Percentiles rank a stretch among this genome's conserved stretches.
Conservation (phyloP, 2,797 vertebrate genomes). For the Epinephelus awoara region DNA sequence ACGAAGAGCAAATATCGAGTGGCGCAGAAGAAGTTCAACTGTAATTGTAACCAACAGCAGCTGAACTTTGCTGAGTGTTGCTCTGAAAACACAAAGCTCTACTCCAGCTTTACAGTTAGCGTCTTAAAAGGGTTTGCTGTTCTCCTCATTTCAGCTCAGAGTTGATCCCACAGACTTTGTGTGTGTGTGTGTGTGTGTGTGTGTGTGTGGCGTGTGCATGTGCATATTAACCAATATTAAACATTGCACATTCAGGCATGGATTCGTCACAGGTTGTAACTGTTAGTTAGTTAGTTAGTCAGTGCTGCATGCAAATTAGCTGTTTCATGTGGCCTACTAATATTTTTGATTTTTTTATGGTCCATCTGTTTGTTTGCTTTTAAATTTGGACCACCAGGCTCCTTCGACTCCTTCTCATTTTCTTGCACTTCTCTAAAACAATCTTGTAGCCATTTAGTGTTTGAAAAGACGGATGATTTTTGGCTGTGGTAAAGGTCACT, state of each 20-base stretch:
- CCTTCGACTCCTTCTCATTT: not conserved
- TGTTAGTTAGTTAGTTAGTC: not conserved
- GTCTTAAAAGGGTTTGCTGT: constrained; percentile 5
- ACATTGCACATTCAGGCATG: constrained; percentile 8
- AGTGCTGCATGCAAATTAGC: constrained; percentile 9
- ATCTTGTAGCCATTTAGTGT: not conserved
- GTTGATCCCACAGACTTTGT: constrained; percentile 12
- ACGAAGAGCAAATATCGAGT: constrained; percentile 14
- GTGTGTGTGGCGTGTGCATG: constrained; percentile 6
- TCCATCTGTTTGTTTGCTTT: too few relatives aligned
- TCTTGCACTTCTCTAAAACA: not conserved
- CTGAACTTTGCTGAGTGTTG: constrained; percentile 27
- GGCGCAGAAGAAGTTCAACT: constrained; percentile 17
- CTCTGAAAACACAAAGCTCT: constrained; percentile 28
- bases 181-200: constrained; percentile 15
- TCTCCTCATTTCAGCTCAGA: constrained; percentile 24
- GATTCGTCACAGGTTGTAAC: constrained; percentile 10
- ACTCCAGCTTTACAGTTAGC: not conserved
- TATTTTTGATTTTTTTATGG: too few relatives aligned
- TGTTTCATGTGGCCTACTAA: not conserved
- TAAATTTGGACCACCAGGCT: too few relatives aligned
- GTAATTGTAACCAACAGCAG: constrained; percentile 22
- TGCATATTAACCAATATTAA: not conserved
- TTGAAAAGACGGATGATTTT: not conserved
- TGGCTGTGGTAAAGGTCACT: not conserved